Conservation (phyloP, 2,888 invertebrate genomes). For the Eilema caniola region DNA sequence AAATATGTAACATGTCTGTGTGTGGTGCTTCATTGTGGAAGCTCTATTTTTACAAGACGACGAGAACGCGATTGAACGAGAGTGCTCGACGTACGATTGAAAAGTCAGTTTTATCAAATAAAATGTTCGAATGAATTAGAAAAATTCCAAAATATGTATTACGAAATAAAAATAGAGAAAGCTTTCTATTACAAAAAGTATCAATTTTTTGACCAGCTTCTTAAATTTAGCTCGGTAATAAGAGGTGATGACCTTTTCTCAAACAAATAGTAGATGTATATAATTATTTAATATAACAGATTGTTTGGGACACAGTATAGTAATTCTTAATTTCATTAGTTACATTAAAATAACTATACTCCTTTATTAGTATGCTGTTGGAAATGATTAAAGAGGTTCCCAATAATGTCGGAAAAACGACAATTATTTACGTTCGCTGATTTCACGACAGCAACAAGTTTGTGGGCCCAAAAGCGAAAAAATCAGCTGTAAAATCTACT, state of each 20-base stretch:
- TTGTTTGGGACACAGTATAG: not conserved
- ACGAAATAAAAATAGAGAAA: not conserved
- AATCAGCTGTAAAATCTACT: constrained; percentile 47
- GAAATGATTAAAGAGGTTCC: not conserved
- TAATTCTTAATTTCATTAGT: no score
- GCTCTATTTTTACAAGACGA: not conserved
- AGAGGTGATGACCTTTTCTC: not conserved
- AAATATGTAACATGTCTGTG: not conserved
- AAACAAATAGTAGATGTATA: no score
- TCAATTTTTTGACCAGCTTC: not conserved
- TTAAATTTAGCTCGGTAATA: not conserved
- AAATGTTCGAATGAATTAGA: not conserved
- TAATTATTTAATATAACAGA: no score
- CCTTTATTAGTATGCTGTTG: not conserved
- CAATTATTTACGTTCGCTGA: not conserved
- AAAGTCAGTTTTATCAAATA: not conserved
- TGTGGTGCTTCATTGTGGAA: not conserved
- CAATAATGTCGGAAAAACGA: not conserved
- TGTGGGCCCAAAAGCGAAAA: constrained; percentile 36
- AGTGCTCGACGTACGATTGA: not conserved
- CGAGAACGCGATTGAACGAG: no score
- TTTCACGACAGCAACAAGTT: not conserved
- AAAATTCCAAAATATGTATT: not conserved
- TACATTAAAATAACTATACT: not conserved
- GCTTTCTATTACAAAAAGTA: no score